Evolutionary conservation across 2,113 vertebrate species (phyloP), one percentile per base, ranked within the genome.

Genomic region (Pelodiscus sinensis): DNA sequence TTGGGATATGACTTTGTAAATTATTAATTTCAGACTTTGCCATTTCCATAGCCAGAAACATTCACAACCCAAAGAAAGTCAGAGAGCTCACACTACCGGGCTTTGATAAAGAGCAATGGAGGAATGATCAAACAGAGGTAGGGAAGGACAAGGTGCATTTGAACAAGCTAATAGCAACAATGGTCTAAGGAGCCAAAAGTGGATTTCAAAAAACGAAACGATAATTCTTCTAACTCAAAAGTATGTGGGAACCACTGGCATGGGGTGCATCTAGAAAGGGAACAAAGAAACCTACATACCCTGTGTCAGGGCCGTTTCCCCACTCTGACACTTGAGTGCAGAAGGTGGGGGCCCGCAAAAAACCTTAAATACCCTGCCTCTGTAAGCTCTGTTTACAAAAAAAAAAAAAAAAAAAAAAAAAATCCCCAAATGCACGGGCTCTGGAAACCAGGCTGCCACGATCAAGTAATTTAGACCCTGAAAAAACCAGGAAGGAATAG

Each of bases 101-200:
- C 8, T 31, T n/a, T 31, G 44, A 22, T 19, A 50, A 24, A 2
- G 18, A 22, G 18, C 44, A 22, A 9, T 31, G 31, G 22, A 5
- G 19, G 6, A 24, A 52, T 22, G 14, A 2, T 2, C 60, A 54
- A 8, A 50, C 35, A 4, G 12, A 3, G 57, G 3, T 19, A 16
- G 27, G 12, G 29, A 18, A 22, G 6, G 68, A 4, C 8, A 21
- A 44, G 44, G 11, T 25, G 65, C 38, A 85, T 87, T 44, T 79
- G 57, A 0, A 0, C 2, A 31, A 79, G 2, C 5, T n/a, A 1
- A 0, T 38, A 58, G 19, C 81, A n/a, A 35, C 38, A 58, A 35
- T 62, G 58, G 8, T 68, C 65, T 68, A 8, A 68, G 31, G 65
- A 31, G 27, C 16, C 29, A 31, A 31, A 65, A 65, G 60, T 31